phyloP scores from a whole-genome alignment of 2,888 invertebrate genomes.

The Lordiphosa andalusiaca region DNA sequence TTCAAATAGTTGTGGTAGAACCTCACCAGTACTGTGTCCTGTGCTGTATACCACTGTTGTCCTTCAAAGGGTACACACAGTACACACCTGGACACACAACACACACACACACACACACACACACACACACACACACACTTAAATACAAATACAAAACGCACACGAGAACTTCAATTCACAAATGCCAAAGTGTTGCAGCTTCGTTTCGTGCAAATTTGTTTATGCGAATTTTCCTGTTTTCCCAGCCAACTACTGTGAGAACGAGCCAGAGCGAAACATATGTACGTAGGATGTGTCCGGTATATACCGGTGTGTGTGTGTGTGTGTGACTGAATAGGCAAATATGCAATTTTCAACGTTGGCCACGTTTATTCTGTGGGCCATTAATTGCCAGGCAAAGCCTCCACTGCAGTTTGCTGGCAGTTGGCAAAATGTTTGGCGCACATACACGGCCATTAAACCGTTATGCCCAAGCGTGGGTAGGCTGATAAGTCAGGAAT shows the following conservation, averaged over 20 bases:
- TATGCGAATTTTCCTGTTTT: constrained; percentile 49
- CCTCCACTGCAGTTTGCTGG: constrained; percentile 27
- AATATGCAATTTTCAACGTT: constrained; percentile 34
- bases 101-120: constrained; percentile 5
- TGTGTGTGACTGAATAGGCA: constrained; percentile 17
- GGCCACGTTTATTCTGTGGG: constrained; percentile 24
- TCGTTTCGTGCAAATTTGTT: constrained; percentile 63
- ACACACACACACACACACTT: constrained; percentile 8
- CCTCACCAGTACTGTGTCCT: background rate
- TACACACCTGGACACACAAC: constrained; percentile 1
- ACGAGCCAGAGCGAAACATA: background rate
- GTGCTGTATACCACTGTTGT: constrained; percentile 15
- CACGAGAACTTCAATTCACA: constrained; percentile 48
- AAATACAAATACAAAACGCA: constrained; percentile 19
- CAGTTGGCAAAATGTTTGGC: constrained; percentile 46
- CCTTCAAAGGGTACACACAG: constrained; percentile 13
- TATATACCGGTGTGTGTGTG: constrained; percentile 14
- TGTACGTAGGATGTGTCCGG: constrained; percentile 1
- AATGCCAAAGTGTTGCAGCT: constrained; percentile 57
- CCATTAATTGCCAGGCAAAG: constrained; percentile 47
- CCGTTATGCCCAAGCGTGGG: background rate
- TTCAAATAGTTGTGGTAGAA: no score
- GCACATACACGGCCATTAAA: constrained; percentile 5
- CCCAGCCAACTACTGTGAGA: constrained; percentile 8
- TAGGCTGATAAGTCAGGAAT: no score